Conservation (phyloP, 2,888 invertebrate species). For the Oscheius sp. region DNA sequence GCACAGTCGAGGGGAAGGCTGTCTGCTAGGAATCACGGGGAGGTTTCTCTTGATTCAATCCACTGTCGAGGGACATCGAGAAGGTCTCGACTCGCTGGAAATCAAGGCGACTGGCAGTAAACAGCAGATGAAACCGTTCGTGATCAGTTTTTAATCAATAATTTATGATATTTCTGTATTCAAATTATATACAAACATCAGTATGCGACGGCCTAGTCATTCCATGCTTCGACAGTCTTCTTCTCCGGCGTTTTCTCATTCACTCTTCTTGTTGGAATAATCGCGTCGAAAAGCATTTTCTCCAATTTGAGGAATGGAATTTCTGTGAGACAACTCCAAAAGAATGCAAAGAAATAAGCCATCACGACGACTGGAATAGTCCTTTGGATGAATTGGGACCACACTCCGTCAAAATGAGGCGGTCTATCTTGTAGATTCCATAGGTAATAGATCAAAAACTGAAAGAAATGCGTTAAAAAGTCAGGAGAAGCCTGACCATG, state of each 20-base stretch:
- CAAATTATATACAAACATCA: no score
- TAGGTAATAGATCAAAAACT: slow-evolving; percentile 42
- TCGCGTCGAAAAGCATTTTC: not conserved
- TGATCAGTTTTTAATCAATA: no score
- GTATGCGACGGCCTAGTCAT: no score
- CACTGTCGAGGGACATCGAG: no score
- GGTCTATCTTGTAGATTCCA: slow-evolving; percentile 43
- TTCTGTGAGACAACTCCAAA: slow-evolving; percentile 51
- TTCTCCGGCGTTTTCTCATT: not conserved
- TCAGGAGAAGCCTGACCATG: slow-evolving; percentile 33
- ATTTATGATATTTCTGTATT: no score
- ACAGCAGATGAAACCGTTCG: no score
- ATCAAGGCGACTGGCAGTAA: no score
- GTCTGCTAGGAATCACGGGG: no score
- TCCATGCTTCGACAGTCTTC: not conserved
- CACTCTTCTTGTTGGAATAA: not conserved
- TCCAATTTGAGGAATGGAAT: slow-evolving; percentile 41
- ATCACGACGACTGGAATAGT: slow-evolving; percentile 3
- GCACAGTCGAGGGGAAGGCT: no score
- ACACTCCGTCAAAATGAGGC: slow-evolving; percentile 36
- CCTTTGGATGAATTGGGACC: slow-evolving; percentile 28
- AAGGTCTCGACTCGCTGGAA: no score
- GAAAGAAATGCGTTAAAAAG: no score
- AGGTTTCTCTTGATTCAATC: no score
- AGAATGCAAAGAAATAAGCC: slow-evolving; percentile 43